A percentile compares a stretch with the other conserved stretches of the same genome.
These are phyloP conservation scores for Spea bombifrons DNA, from an alignment of 2,113 vertebrate genomes.

Conservation along the genomic window DNA sequence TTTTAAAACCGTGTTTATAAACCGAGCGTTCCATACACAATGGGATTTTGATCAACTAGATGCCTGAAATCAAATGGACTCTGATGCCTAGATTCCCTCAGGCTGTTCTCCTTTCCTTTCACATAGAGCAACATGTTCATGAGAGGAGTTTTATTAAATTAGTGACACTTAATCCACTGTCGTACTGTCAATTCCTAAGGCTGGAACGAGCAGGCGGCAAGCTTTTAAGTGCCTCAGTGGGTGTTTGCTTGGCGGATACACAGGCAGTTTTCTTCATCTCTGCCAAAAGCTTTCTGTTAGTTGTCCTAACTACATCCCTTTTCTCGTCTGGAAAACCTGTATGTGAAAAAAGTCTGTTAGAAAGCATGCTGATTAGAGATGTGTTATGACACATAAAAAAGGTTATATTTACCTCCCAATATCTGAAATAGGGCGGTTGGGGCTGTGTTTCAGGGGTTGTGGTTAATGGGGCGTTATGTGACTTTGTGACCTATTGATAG, in stretches of 20 bases:
- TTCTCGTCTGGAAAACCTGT: conserved; percentile 44
- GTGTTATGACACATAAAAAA: conserved; percentile 64
- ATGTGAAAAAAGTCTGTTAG: conserved; percentile 50
- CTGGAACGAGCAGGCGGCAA: conserved; percentile 51
- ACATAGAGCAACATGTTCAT: conserved; percentile 50
- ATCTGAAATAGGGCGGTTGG: too few relatives aligned
- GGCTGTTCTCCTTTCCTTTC: conserved; percentile 32
- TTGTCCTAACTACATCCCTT: conserved; percentile 46
- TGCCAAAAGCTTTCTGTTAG: conserved; percentile 52
- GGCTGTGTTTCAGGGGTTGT: too few relatives aligned
- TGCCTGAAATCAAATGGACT: conserved; percentile 15
- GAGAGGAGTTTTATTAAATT: conserved; percentile 64
- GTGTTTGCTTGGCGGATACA: conserved; percentile 38
- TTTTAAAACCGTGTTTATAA: background rate
- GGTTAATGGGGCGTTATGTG: too few relatives aligned
- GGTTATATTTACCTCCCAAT: conserved; percentile 56
- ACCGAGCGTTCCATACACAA: background rate
- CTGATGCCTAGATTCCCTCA: conserved; percentile 9
- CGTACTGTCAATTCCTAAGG: conserved; percentile 51
- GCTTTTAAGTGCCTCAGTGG: conserved; percentile 48
- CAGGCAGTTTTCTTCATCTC: conserved; percentile 47
- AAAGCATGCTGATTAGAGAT: conserved; percentile 62
- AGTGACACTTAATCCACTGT: conserved; percentile 63
- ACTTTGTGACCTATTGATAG: too few relatives aligned
- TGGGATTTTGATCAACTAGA: conserved; percentile 6